Percentiles rank a stretch among this genome's conserved stretches.
Conservation (phyloP, 2,113 vertebrate genomes). For the Serinus canaria region DNA sequence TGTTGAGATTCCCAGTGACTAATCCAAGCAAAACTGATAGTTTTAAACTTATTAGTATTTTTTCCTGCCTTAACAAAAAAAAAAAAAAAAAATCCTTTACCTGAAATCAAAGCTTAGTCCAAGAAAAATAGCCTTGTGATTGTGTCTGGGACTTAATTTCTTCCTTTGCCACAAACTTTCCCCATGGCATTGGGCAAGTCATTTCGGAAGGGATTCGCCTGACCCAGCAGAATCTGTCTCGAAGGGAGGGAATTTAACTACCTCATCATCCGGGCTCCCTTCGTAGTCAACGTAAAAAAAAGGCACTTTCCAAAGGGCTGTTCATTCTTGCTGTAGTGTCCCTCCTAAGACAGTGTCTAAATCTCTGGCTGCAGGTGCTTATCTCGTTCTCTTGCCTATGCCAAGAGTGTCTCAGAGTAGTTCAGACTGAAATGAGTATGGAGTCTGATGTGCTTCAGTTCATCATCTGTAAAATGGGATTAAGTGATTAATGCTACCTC, state of each 20-base stretch:
- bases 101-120: slow-evolving; percentile 7
- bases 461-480: slow-evolving; percentile 65
- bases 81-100: neutral
- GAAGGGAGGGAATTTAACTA: neutral
- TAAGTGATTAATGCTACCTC: slow-evolving; percentile 62
- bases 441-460: slow-evolving; percentile 41
- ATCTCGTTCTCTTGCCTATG: slow-evolving; percentile 20
- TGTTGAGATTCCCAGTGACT: slow-evolving; percentile 23
- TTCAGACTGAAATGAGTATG: slow-evolving; percentile 15
- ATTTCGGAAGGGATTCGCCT: neutral
- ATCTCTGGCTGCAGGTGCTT: slow-evolving; percentile 54
- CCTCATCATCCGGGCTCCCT: neutral
- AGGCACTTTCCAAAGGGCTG: neutral
- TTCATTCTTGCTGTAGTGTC: neutral
- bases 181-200: neutral
- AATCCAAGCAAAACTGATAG: slow-evolving; percentile 18
- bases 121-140: neutral
- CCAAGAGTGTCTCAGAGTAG: slow-evolving; percentile 26
- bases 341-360: neutral
- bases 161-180: neutral
- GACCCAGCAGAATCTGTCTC: neutral
- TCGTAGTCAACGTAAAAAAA: neutral
- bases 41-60: slow-evolving; percentile 4
- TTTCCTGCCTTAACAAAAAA: neutral
- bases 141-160: neutral